phyloP scores from a whole-genome alignment of 92 coral and sea anemone species.

The Actinostola sp. region DNA sequence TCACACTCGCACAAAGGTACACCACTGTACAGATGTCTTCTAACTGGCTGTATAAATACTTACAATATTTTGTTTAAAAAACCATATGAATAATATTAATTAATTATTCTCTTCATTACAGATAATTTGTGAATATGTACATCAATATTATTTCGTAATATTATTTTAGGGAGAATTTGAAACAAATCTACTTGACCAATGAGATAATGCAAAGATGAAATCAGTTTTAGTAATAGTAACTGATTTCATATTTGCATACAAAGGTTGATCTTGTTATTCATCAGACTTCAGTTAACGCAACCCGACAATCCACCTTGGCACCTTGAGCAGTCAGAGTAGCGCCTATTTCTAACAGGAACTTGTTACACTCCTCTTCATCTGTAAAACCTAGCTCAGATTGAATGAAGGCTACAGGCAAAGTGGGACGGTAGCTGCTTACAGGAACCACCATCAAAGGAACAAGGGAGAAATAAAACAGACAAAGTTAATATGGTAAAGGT shows the following conservation, averaged over 20 bases:
- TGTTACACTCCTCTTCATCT: constrained; percentile 88
- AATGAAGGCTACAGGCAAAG: constrained; percentile 96
- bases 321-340: constrained; percentile 85
- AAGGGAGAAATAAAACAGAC: constrained; percentile 29
- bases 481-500: constrained; percentile 18
- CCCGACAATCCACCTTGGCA: constrained; percentile 95
- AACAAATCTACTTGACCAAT: too few species aligned
- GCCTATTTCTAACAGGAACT: constrained; percentile 88
- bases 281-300: constrained; percentile 74
- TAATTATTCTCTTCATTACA: constrained; percentile 4
- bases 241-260: constrained; percentile 40
- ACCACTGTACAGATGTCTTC: neutral
- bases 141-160: too few species aligned
- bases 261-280: constrained; percentile 3
- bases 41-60: constrained; percentile 31
- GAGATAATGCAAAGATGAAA: constrained; percentile 35
- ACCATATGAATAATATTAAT: neutral
- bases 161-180: neutral
- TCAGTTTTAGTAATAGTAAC: constrained; percentile 3
- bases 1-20: neutral
- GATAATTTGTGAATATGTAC: constrained; percentile 4
- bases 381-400: constrained; percentile 99
- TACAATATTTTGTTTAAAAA: constrained; percentile 10
- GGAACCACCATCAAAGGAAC: constrained; percentile 25
- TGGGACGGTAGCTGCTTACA: constrained; percentile 93